Conservation (phyloP, 2,888 invertebrate species). For the Scaptomyza tumidula region DNA sequence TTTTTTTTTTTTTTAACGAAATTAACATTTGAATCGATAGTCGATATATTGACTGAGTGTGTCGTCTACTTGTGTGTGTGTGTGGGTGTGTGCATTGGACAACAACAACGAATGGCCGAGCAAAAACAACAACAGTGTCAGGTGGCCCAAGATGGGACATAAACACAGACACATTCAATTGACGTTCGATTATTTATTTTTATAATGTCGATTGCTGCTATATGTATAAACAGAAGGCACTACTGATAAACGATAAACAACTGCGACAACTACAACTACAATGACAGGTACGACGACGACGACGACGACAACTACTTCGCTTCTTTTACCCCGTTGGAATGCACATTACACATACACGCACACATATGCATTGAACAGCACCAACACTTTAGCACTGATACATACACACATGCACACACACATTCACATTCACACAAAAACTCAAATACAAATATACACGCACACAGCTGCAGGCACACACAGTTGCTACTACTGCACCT, state of each 20-base stretch:
- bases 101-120: constrained; percentile 35
- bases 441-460: constrained; percentile 29
- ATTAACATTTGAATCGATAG: constrained; percentile 69
- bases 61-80: not conserved
- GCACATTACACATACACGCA: constrained; percentile 54
- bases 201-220: constrained; percentile 41
- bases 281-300: constrained; percentile 40
- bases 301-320: constrained; percentile 40
- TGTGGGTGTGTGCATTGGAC: constrained; percentile 14
- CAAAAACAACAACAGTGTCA: constrained; percentile 28
- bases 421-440: constrained; percentile 33
- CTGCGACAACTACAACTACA: constrained; percentile 30
- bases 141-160: constrained; percentile 46
- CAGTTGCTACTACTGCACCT: constrained; percentile 70
- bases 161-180: constrained; percentile 46
- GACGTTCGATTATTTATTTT: constrained; percentile 50
- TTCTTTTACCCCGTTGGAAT: constrained; percentile 77
- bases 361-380: constrained; percentile 37
- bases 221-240: constrained; percentile 29
- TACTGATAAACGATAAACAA: constrained; percentile 45
- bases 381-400: constrained; percentile 45
- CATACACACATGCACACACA: constrained; percentile 50
- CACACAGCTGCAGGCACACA: constrained; percentile 31
- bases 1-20: constrained; percentile 66
- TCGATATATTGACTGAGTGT: constrained; percentile 48